These are phyloP conservation scores for Epirrita christyi DNA, from an alignment of 2,888 invertebrate species.

Conservation along the genomic window DNA sequence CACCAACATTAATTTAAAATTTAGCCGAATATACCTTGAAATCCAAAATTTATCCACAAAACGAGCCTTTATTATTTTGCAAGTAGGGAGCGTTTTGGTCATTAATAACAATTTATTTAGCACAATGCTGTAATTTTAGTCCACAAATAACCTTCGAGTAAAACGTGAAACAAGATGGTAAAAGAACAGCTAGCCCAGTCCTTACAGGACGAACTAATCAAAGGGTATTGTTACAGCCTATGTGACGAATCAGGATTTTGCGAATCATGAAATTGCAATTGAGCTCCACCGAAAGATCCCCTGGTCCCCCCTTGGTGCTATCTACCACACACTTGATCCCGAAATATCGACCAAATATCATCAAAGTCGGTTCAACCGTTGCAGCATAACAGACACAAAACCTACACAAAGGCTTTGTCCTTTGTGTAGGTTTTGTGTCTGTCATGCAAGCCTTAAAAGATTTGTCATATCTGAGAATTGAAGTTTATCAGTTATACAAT, in stretches of 20 bases:
- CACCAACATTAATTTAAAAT: constrained; percentile 44
- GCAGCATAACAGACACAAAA: too few species aligned
- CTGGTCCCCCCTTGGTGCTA: too few species aligned
- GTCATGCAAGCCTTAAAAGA: too few species aligned
- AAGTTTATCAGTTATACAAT: too few species aligned
- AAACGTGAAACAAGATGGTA: constrained; percentile 51
- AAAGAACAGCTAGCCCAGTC: constrained; percentile 19
- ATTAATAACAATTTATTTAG: constrained; percentile 84
- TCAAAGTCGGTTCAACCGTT: too few species aligned
- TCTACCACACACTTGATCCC: too few species aligned
- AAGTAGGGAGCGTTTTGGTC: constrained; percentile 75
- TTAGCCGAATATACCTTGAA: constrained; percentile 43
- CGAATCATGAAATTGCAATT: background rate
- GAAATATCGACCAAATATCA: too few species aligned
- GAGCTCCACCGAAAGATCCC: too few species aligned
- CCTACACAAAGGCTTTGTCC: too few species aligned
- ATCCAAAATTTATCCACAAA: constrained; percentile 69
- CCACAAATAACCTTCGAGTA: constrained; percentile 74
- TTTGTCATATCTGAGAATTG: too few species aligned
- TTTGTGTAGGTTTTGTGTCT: too few species aligned
- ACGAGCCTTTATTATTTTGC: constrained; percentile 70
- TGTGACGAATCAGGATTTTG: too few species aligned
- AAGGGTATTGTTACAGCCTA: background rate
- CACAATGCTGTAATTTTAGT: constrained; percentile 78
- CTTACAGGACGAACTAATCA: background rate